phyloP scores from a whole-genome alignment of 1,140 invertebrate genomes.

The Leptestheria dahalacensis region DNA sequence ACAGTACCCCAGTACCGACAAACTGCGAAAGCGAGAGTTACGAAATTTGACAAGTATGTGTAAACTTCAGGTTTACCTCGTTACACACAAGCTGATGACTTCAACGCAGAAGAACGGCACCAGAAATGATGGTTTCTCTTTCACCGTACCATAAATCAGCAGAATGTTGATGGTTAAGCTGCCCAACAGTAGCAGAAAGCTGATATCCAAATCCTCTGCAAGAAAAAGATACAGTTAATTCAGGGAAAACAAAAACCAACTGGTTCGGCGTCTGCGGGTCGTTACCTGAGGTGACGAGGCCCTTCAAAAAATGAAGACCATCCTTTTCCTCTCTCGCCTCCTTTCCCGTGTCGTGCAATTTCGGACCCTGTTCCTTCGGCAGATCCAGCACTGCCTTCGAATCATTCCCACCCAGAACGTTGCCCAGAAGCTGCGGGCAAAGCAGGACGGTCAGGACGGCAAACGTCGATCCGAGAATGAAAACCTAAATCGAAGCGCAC shows the following conservation, averaged over 20 bases:
- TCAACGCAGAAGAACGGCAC: conserved; percentile 77
- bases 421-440: too few species aligned
- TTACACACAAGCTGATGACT: conserved; percentile 74
- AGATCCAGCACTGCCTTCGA: not conserved
- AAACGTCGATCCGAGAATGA: too few species aligned
- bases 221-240: conserved; percentile 19
- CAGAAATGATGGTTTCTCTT: conserved; percentile 61
- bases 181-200: conserved; percentile 56
- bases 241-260: not conserved
- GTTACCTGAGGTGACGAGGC: conserved; percentile 9
- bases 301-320: not conserved
- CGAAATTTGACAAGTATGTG: too few species aligned
- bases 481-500: too few species aligned
- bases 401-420: too few species aligned
- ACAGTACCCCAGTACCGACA: conserved; percentile 66
- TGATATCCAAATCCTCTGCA: conserved; percentile 61
- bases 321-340: too few species aligned
- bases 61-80: conserved; percentile 39
- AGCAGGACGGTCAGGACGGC: too few species aligned
- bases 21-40: too few species aligned
- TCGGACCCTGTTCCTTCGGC: not conserved
- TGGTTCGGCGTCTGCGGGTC: conserved; percentile 7
- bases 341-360: too few species aligned
- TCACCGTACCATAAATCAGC: conserved; percentile 64
- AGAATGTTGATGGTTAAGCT: conserved; percentile 60